Evolutionary conservation across 64 coral and sea anemone genomes (phyloP), one percentile per base, ranked within the genome.

Genomic region (Pachyseris speciosa): DNA sequence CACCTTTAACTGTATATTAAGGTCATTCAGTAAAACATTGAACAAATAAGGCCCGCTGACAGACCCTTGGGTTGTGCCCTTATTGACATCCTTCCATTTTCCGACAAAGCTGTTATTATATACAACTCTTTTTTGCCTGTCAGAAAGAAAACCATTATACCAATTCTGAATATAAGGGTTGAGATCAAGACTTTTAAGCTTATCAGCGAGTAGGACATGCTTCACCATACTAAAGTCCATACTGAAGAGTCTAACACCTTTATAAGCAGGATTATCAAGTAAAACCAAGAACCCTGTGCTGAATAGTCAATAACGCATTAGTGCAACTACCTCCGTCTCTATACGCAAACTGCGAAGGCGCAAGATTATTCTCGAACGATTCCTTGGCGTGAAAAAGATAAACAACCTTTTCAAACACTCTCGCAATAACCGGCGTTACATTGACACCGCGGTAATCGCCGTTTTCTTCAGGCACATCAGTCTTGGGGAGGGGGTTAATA

Each of bases 231-330:
- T 50, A 51, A 78, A 78, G 42, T 78, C 74, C 74, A 78, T 49
- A 78, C 74, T 25, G 74, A 78, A 78, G 40, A 47, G 74, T 49
- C 74, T 49, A 78, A 78, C 74, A 37, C 74, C 74, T 78, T 50
- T 49, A 49, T 19, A 74, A 74, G 71, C 71, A 38, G 71, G 34
- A 74, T 40, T 74, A 74, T 74, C 71, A 74, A 74, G 71, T 7
- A 49, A 78, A 49, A 78, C 75, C 48, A 24, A 78, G 75, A 78
- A 78, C 43, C 75, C 75, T 78, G 39, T 26, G 40, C 40, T 78
- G 40, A 78, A 78, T 78, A 52, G 75, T 78, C 75, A 51, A 61
- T 78, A 78, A 78, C 30, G 75, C 75, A 78, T 78, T 78, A 49
- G 75, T 78, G 42, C 75, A 78, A 50, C 22, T 48, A 27, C 75